Evolutionary conservation across 2,888 invertebrate genomes (phyloP).

Genomic region (Drosophila mettleri): DNA sequence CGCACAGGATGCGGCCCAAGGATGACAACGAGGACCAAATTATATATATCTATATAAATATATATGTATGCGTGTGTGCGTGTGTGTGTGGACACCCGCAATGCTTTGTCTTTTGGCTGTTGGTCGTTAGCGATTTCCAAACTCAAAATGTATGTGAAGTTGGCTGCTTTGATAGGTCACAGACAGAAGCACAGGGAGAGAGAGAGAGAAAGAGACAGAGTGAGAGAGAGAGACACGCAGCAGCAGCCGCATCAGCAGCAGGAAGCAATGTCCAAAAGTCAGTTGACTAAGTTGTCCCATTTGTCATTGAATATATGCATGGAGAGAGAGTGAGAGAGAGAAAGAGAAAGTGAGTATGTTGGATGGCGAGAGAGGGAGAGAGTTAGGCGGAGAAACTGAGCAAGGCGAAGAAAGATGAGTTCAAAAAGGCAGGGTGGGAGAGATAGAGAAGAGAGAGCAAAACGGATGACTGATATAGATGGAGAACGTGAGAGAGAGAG

Average conservation of each 20-base stretch:
- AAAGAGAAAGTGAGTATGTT: background rate
- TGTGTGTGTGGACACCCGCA: background rate
- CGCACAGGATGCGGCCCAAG: conserved; percentile 32
- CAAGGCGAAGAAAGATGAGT: too few species aligned
- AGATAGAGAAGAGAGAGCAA: background rate
- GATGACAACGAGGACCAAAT: conserved; percentile 3
- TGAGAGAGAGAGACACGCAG: background rate
- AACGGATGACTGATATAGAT: background rate
- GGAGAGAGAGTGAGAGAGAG: background rate
- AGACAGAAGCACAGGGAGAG: background rate
- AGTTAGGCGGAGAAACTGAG: background rate
- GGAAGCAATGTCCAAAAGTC: conserved; percentile 3
- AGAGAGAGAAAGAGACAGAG: background rate
- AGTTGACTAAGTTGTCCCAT: conserved; percentile 7
- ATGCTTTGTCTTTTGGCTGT: conserved; percentile 23
- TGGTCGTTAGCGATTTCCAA: conserved; percentile 29
- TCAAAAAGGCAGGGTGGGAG: background rate
- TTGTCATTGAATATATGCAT: background rate
- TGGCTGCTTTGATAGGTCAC: conserved; percentile 31
- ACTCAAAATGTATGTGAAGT: conserved; percentile 18
- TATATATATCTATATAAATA: conserved; percentile 3
- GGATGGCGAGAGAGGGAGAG: background rate
- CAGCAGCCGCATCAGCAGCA: background rate
- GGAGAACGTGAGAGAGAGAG: background rate
- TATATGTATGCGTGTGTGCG: background rate